Conservation (phyloP, 2,797 vertebrate genomes). For the Hydrophis major region DNA sequence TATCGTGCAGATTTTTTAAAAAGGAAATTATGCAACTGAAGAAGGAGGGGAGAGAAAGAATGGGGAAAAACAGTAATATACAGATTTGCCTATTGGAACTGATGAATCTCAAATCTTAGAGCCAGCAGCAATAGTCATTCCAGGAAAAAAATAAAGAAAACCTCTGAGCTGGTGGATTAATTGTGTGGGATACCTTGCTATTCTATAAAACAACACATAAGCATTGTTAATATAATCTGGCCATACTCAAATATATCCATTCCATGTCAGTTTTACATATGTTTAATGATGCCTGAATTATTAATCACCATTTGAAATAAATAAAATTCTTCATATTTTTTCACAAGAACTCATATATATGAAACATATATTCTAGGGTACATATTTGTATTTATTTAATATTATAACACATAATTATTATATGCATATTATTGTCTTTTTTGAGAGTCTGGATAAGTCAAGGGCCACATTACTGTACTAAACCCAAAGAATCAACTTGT, state of each 20-base stretch:
- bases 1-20: background rate
- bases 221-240: background rate
- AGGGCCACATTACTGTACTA: background rate
- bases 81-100: background rate
- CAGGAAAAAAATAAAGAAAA: background rate
- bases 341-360: background rate
- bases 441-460: background rate
- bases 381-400: background rate
- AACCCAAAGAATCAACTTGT: background rate
- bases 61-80: background rate
- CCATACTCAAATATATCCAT: background rate
- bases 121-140: background rate
- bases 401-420: background rate
- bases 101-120: background rate
- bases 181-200: background rate
- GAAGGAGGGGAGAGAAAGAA: no score
- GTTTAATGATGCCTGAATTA: background rate
- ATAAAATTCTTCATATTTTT: background rate
- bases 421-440: background rate
- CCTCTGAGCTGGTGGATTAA: background rate
- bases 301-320: background rate
- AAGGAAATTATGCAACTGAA: background rate
- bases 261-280: background rate
- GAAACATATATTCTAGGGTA: background rate
- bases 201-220: background rate